phyloP scores from a whole-genome alignment of 2,797 vertebrate genomes.

The Halcyon chelicuti region DNA sequence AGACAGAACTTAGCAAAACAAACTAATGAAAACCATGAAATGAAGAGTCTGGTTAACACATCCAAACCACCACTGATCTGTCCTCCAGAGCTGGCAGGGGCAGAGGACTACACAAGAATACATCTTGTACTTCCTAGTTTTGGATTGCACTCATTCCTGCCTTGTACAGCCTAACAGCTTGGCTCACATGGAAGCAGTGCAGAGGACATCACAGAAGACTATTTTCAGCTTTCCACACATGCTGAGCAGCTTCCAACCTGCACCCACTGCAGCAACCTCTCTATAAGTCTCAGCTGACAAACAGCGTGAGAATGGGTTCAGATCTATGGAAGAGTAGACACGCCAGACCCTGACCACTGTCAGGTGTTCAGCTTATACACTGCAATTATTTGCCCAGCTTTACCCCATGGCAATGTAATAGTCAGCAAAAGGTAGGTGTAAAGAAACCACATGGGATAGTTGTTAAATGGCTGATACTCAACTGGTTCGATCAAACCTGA shows the following conservation, averaged over 20 bases:
- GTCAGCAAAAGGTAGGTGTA: not conserved
- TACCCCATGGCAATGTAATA: not conserved
- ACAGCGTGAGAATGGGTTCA: not conserved
- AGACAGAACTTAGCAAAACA: not conserved
- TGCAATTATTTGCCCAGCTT: not conserved
- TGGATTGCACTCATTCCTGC: not conserved
- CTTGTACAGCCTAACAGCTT: not conserved
- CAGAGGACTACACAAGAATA: constrained; percentile 29
- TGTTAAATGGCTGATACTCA: not conserved
- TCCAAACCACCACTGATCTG: not conserved
- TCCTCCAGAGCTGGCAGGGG: not conserved
- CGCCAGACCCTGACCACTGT: not conserved
- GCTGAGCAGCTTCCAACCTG: not conserved
- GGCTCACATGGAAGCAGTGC: not conserved
- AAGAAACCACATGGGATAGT: not conserved
- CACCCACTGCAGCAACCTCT: not conserved
- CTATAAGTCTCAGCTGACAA: not conserved
- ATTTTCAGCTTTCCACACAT: not conserved
- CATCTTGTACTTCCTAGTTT: constrained; percentile 16
- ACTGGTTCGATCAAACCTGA: not conserved
- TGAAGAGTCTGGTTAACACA: not conserved
- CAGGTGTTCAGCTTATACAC: not conserved
- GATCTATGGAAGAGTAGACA: not conserved
- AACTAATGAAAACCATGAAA: constrained; percentile 9
- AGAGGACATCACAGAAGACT: not conserved